These are phyloP conservation scores for Calephelis virginiensis DNA, from an alignment of 1,140 invertebrate species.

Conservation along the genomic window DNA sequence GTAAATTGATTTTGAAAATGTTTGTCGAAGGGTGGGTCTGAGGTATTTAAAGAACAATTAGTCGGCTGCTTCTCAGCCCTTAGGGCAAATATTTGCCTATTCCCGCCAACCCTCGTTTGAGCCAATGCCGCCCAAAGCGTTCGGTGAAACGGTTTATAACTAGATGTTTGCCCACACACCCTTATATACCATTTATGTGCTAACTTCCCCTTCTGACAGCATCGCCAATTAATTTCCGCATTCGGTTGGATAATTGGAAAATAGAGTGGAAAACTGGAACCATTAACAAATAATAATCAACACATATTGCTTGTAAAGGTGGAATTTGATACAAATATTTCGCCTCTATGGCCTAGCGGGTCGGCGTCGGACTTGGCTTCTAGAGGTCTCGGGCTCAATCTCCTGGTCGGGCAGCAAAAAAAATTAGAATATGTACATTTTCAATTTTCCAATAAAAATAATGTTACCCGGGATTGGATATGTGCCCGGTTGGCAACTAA, in stretches of 20 bases:
- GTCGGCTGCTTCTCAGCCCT: constrained; percentile 70
- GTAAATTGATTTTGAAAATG: constrained; percentile 70
- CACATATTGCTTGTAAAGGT: no score
- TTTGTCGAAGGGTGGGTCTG: constrained; percentile 60
- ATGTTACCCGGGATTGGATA: no score
- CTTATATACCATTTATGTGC: constrained; percentile 41
- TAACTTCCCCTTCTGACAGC: constrained; percentile 49
- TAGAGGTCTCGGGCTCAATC: no score
- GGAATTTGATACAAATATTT: no score
- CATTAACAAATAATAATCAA: no score
- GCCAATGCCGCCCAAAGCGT: constrained; percentile 62
- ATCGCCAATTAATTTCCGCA: constrained; percentile 43
- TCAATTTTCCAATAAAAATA: no score
- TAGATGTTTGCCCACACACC: constrained; percentile 64
- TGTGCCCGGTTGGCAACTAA: no score
- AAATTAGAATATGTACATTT: no score
- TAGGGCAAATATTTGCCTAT: constrained; percentile 71
- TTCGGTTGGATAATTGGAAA: constrained; percentile 23
- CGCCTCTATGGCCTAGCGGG: no score
- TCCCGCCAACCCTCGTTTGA: constrained; percentile 72
- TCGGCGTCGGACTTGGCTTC: no score
- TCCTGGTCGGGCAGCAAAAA: no score
- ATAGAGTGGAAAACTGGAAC: constrained; percentile 19
- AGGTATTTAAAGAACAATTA: constrained; percentile 77
- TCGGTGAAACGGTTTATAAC: constrained; percentile 60